These are phyloP conservation scores for Napeogenes sylphis DNA, from an alignment of 2,888 invertebrate species.

Conservation along the genomic window DNA sequence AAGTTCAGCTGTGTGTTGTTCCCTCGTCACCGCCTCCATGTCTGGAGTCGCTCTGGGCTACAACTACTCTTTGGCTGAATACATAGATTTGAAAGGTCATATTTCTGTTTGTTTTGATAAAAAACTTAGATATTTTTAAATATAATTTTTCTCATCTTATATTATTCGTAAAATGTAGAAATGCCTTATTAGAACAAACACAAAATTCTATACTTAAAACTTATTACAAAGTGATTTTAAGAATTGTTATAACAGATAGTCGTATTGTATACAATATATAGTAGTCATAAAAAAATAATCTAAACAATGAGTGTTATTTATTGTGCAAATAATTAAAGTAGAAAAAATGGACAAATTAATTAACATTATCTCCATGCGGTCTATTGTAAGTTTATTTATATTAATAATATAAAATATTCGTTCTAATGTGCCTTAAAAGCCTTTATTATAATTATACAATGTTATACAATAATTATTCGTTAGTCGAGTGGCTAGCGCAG, in stretches of 20 bases:
- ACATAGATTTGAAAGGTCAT: slow-evolving; percentile 61
- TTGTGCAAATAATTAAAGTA: not conserved
- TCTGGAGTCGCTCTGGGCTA: slow-evolving; percentile 65
- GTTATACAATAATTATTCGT: too few relatives aligned
- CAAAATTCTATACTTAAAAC: too few relatives aligned
- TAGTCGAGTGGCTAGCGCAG: too few relatives aligned
- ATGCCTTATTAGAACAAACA: too few relatives aligned
- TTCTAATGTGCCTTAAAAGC: too few relatives aligned
- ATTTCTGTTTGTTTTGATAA: slow-evolving; percentile 1
- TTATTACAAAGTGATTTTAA: too few relatives aligned
- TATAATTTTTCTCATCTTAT: too few relatives aligned
- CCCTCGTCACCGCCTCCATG: slow-evolving; percentile 48
- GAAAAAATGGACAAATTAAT: not conserved
- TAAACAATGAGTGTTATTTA: not conserved
- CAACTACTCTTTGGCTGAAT: slow-evolving; percentile 68
- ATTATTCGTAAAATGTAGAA: too few relatives aligned
- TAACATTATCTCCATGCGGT: not conserved
- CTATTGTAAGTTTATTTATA: not conserved
- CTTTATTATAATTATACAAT: too few relatives aligned
- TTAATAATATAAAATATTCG: not conserved
- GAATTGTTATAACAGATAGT: too few relatives aligned
- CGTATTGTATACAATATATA: too few relatives aligned
- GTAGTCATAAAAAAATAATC: too few relatives aligned
- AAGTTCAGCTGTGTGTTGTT: slow-evolving; percentile 51
- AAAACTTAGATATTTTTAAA: slow-evolving; percentile 1